Conservation (phyloP, 1,140 invertebrate genomes). For the Agrypnia vestita region DNA sequence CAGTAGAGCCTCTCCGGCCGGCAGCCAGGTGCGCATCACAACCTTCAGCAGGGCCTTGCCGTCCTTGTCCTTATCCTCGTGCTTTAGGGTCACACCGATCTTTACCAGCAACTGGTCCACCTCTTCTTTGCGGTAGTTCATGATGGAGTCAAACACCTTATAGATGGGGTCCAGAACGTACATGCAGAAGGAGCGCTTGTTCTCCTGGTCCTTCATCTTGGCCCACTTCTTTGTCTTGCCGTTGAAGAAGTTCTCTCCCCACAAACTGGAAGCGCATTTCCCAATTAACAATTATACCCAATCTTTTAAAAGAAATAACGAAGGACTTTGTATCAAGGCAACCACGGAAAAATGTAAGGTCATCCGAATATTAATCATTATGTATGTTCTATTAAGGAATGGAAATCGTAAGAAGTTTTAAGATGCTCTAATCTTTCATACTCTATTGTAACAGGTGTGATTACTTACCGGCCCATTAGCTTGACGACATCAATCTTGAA, state of each 20-base stretch:
- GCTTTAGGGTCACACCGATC: slow-evolving; percentile 92
- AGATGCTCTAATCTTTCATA: too few species aligned
- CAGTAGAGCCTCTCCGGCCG: slow-evolving; percentile 98
- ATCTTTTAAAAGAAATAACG: background rate
- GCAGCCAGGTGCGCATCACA: slow-evolving; percentile 99
- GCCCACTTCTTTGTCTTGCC: slow-evolving; percentile 98
- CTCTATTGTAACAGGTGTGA: background rate
- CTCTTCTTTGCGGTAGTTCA: slow-evolving; percentile 99
- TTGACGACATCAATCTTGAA: slow-evolving; percentile 98
- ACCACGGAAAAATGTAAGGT: too few species aligned
- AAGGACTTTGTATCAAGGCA: slow-evolving; percentile 32
- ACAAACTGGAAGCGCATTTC: slow-evolving; percentile 77
- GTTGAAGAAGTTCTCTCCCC: slow-evolving; percentile 99
- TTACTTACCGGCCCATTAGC: slow-evolving; percentile 88
- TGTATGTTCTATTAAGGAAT: background rate
- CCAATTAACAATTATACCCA: background rate
- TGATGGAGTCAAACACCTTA: slow-evolving; percentile 98
- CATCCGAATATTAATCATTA: too few species aligned
- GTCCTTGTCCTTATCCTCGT: slow-evolving; percentile 97
- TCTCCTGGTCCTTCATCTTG: slow-evolving; percentile 90
- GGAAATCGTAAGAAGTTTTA: slow-evolving; percentile 4
- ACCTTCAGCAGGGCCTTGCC: slow-evolving; percentile 94
- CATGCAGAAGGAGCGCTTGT: slow-evolving; percentile 98
- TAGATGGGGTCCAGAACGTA: slow-evolving; percentile 99
- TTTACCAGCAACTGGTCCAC: slow-evolving; percentile 89